Percentiles rank a stretch among this genome's conserved stretches.
phyloP scores from a whole-genome alignment of 2,113 vertebrate genomes.

The Atlantisia rogersi region DNA sequence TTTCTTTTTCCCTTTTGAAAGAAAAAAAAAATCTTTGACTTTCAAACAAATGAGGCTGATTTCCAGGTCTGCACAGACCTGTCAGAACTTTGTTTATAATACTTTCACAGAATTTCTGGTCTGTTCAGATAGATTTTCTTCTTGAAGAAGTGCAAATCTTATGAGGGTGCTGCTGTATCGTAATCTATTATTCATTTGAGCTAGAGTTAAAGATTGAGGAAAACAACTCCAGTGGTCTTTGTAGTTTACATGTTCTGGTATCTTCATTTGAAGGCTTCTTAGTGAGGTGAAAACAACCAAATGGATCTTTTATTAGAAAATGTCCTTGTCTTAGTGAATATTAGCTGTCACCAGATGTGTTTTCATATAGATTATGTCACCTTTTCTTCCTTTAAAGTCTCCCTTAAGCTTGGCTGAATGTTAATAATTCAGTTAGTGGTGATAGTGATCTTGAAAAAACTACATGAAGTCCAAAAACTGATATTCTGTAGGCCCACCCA shows the following conservation, averaged over 20 bases:
- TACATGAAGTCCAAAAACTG: background rate
- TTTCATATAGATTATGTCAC: background rate
- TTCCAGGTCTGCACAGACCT: background rate
- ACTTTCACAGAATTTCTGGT: background rate
- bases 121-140: background rate
- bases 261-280: background rate
- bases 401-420: background rate
- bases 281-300: background rate
- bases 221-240: background rate
- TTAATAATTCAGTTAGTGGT: background rate
- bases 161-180: background rate
- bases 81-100: background rate
- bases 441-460: background rate
- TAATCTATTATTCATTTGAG: background rate
- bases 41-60: background rate
- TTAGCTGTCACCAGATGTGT: background rate
- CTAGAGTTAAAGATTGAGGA: background rate
- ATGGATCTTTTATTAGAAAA: background rate
- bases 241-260: background rate
- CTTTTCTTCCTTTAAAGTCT: background rate
- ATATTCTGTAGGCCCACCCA: background rate
- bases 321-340: background rate
- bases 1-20: background rate
- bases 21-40: background rate
- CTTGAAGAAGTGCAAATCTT: background rate